These are phyloP conservation scores for Pygmarrhopalites habei DNA, from an alignment of 1,140 invertebrate genomes.

Conservation along the genomic window DNA sequence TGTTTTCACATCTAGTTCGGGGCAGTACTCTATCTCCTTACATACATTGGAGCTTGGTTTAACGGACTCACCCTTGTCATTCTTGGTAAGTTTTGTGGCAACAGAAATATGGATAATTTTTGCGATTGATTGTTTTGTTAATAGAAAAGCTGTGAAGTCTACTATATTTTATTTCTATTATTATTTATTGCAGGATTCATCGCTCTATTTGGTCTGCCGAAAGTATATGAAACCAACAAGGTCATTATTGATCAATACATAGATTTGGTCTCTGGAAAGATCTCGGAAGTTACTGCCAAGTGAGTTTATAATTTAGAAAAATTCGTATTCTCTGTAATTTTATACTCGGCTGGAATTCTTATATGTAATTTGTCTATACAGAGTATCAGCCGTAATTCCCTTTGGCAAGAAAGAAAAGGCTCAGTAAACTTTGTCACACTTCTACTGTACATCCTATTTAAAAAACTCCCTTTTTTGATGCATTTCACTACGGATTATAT, in stretches of 20 bases:
- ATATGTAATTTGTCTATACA: slow-evolving; percentile 49
- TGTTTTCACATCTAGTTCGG: too few relatives aligned
- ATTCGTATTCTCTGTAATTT: neutral
- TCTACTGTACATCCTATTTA: neutral
- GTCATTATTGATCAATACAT: slow-evolving; percentile 90
- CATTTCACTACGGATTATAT: neutral
- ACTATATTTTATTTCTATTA: too few relatives aligned
- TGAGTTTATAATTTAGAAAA: slow-evolving; percentile 49
- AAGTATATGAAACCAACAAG: slow-evolving; percentile 97
- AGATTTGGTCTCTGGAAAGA: slow-evolving; percentile 74
- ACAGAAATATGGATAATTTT: too few relatives aligned
- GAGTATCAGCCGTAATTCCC: slow-evolving; percentile 81
- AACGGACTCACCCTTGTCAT: slow-evolving; percentile 96
- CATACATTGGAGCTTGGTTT: slow-evolving; percentile 94
- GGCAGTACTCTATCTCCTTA: slow-evolving; percentile 84
- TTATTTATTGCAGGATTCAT: slow-evolving; percentile 62
- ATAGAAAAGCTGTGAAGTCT: neutral
- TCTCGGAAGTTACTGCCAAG: slow-evolving; percentile 82
- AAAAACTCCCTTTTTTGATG: neutral
- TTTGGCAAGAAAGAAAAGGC: slow-evolving; percentile 79
- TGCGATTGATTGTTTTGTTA: neutral
- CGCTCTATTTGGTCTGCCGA: slow-evolving; percentile 88
- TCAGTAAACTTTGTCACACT: slow-evolving; percentile 55
- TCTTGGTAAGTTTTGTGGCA: slow-evolving; percentile 61
- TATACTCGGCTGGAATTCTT: neutral